Percentiles rank a stretch among this genome's conserved stretches.
Evolutionary conservation across 2,888 invertebrate species (phyloP).

Genomic region (Drosophila pseudotalamancana): DNA sequence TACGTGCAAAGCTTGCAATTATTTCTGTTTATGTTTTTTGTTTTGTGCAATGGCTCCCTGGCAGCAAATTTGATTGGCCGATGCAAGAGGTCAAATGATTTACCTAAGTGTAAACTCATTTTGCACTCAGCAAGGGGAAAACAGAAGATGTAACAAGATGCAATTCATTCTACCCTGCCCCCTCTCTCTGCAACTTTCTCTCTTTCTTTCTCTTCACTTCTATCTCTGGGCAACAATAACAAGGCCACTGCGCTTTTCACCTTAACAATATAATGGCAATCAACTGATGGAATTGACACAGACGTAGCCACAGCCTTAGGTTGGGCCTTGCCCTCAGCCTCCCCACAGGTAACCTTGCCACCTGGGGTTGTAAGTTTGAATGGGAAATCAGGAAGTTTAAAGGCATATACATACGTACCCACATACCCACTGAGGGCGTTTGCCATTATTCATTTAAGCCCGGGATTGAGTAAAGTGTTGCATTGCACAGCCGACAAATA

Average conservation of each 20-base stretch:
- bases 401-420: constrained; percentile 6
- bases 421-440: constrained; percentile 19
- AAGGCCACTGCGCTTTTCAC: constrained; percentile 62
- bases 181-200: neutral
- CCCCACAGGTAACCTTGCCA: constrained; percentile 1
- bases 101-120: constrained; percentile 74
- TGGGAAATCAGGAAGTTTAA: neutral
- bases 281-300: constrained; percentile 70
- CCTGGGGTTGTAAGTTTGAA: constrained; percentile 7
- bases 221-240: constrained; percentile 14
- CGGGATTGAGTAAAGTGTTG: constrained; percentile 57
- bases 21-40: neutral
- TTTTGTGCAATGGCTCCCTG: constrained; percentile 1
- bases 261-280: constrained; percentile 76
- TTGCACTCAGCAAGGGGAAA: constrained; percentile 54
- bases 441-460: constrained; percentile 74
- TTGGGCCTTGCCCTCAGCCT: neutral
- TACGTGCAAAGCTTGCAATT: constrained; percentile 50
- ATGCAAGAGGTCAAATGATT: constrained; percentile 63
- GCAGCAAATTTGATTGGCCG: constrained; percentile 49
- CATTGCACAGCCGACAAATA: constrained; percentile 63
- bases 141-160: constrained; percentile 36
- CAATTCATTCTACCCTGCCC: constrained; percentile 46
- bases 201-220: neutral
- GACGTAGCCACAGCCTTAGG: constrained; percentile 21